Evolutionary conservation across 2,888 invertebrate genomes (phyloP).

Genomic region (Dromius quadrimaculatus): DNA sequence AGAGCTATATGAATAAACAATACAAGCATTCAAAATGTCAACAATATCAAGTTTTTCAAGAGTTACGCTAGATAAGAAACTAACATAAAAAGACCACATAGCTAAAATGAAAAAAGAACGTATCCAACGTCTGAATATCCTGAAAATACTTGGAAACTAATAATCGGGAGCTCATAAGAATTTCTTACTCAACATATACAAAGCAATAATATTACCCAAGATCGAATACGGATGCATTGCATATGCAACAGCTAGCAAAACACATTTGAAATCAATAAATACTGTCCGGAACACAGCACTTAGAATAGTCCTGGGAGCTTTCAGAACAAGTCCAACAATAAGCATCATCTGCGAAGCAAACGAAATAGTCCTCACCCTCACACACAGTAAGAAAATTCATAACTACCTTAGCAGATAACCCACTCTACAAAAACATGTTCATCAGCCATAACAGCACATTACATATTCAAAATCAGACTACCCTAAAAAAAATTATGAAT

Average conservation of each 20-base stretch:
- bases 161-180: conserved; percentile 24
- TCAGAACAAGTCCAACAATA: not conserved
- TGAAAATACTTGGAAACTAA: not conserved
- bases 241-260: not conserved
- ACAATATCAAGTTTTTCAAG: conserved; percentile 13
- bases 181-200: not conserved
- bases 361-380: not conserved
- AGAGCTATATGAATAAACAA: conserved; percentile 13
- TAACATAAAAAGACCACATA: conserved; percentile 9
- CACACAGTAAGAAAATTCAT: not conserved
- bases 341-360: not conserved
- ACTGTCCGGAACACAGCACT: conserved; percentile 13
- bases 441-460: not conserved
- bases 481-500: not conserved
- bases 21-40: not conserved
- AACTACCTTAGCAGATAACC: not conserved
- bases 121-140: not conserved
- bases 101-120: conserved; percentile 3
- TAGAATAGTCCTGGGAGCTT: not conserved
- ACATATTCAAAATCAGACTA: not conserved
- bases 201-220: conserved; percentile 8
- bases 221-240: conserved; percentile 27
- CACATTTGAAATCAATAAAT: conserved; percentile 6
- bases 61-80: conserved; percentile 5
- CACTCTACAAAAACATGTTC: not conserved